These are phyloP conservation scores for Chironomus tentans DNA, from an alignment of 2,888 invertebrate genomes.

Conservation along the genomic window DNA sequence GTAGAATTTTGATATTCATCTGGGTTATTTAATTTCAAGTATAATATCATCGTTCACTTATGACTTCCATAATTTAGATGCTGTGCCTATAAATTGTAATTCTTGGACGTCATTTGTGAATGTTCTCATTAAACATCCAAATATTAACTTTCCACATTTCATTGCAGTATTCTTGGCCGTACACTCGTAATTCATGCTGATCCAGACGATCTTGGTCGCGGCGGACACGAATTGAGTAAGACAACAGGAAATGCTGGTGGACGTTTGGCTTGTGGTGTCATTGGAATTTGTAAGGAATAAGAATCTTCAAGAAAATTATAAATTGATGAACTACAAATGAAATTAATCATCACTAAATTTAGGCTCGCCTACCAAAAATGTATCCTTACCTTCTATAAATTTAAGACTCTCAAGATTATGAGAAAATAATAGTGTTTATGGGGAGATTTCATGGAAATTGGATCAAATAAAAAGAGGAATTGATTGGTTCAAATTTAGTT, in stretches of 20 bases:
- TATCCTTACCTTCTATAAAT: neutral
- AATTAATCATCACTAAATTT: neutral
- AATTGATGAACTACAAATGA: neutral
- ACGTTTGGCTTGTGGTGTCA: slow-evolving; percentile 41
- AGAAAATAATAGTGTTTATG: neutral
- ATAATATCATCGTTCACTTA: too few relatives aligned
- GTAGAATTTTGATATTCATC: too few relatives aligned
- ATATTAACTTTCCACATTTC: too few relatives aligned
- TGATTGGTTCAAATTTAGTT: neutral
- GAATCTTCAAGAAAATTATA: neutral
- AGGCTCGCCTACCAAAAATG: neutral
- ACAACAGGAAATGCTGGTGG: slow-evolving; percentile 93
- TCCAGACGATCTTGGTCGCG: slow-evolving; percentile 85
- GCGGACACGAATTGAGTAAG: slow-evolving; percentile 86
- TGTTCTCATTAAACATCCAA: too few relatives aligned
- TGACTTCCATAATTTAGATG: too few relatives aligned
- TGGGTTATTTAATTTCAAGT: too few relatives aligned
- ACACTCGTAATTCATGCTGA: slow-evolving; percentile 87
- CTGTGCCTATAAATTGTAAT: too few relatives aligned
- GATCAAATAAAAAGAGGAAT: neutral
- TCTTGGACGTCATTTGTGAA: too few relatives aligned
- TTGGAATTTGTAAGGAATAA: slow-evolving; percentile 25
- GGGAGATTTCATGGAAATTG: neutral
- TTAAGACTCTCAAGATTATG: neutral
- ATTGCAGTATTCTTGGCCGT: slow-evolving; percentile 61